These are phyloP conservation scores for Dreissena rostriformis DNA, from an alignment of 1,140 invertebrate species.

Conservation along the genomic window DNA sequence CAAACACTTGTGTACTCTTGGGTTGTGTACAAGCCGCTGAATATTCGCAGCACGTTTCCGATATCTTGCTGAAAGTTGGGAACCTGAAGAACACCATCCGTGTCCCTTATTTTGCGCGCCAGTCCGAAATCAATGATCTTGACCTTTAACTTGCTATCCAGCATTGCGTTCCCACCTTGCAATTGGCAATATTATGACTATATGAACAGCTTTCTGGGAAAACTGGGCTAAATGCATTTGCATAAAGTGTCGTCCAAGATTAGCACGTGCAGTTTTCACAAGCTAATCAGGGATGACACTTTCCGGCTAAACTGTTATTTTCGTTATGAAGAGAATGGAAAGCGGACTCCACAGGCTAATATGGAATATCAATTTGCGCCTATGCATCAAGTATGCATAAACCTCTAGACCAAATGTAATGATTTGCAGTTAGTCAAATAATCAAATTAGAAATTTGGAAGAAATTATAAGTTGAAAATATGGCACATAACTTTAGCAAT, in stretches of 20 bases:
- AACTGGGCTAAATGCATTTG: too few species aligned
- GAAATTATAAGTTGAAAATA: not conserved
- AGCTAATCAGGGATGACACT: too few species aligned
- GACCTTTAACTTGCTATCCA: not conserved
- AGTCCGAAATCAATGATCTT: constrained; percentile 46
- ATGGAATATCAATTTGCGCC: too few species aligned
- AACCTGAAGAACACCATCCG: not conserved
- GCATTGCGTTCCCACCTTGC: constrained; percentile 40
- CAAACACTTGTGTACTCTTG: constrained; percentile 24
- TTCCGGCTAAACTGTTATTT: too few species aligned
- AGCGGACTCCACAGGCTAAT: too few species aligned
- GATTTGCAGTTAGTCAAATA: not conserved
- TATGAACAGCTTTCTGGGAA: not conserved
- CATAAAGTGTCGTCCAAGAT: too few species aligned
- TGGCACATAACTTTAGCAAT: too few species aligned
- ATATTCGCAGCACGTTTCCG: constrained; percentile 21
- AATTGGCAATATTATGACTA: not conserved
- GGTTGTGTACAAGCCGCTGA: constrained; percentile 35
- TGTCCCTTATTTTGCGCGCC: not conserved
- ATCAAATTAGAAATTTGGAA: too few species aligned
- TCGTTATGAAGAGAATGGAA: too few species aligned
- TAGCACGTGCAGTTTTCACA: too few species aligned
- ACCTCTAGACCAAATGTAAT: not conserved
- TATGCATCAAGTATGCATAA: too few species aligned
- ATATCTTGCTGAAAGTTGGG: constrained; percentile 30